Conservation (phyloP, 2,888 invertebrate species). For the Hydroisotoma schaefferi region DNA sequence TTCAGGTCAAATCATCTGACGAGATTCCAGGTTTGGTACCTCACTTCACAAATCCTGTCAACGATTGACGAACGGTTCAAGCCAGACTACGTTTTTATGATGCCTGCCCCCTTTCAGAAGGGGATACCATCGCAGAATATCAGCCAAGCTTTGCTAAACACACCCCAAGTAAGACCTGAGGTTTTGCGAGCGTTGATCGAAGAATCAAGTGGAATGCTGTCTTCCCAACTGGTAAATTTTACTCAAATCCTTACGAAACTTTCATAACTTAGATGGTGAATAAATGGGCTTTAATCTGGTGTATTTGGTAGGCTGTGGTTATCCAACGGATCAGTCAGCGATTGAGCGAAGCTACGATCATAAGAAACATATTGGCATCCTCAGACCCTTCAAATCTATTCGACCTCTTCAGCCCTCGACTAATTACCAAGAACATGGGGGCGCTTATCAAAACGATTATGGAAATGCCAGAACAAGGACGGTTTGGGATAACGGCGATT, state of each 20-base stretch:
- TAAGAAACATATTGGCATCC: conserved; percentile 36
- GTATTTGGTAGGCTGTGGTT: conserved; percentile 31
- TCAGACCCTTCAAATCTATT: conserved; percentile 36
- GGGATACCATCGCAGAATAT: conserved; percentile 46
- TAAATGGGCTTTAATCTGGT: not conserved
- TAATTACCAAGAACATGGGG: conserved; percentile 34
- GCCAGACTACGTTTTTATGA: conserved; percentile 45
- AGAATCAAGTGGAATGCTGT: conserved; percentile 40
- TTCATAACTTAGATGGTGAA: not conserved
- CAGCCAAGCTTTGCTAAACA: conserved; percentile 34
- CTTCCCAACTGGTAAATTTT: conserved; percentile 33
- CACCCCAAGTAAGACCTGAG: conserved; percentile 37
- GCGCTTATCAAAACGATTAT: conserved; percentile 42
- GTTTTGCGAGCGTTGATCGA: conserved; percentile 37
- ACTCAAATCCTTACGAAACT: no score
- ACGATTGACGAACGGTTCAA: conserved; percentile 40
- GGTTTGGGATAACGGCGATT: conserved; percentile 39
- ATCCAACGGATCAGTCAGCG: conserved; percentile 32
- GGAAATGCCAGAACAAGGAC: conserved; percentile 43
- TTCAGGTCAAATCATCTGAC: not conserved
- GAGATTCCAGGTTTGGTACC: conserved; percentile 21
- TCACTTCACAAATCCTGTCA: conserved; percentile 32
- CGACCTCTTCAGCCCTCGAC: conserved; percentile 33
- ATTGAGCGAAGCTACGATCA: conserved; percentile 32
- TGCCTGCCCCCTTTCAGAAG: conserved; percentile 40